Percentiles rank a stretch among this genome's conserved stretches.
These are phyloP conservation scores for Diadumene lineata DNA, from an alignment of 92 coral and sea anemone genomes.

Conservation along the genomic window DNA sequence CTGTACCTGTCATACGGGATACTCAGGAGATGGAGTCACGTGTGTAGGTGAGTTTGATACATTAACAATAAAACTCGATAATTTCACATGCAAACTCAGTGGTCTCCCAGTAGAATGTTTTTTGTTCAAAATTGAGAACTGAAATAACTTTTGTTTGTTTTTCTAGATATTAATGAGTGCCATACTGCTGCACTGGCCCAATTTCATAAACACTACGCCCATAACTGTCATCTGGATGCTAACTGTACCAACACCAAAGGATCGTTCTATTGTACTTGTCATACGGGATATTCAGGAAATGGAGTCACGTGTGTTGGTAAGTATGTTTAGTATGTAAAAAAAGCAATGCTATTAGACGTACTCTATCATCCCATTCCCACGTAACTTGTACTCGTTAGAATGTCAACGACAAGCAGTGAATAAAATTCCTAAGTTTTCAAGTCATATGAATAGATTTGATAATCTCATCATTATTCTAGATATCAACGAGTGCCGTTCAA, in stretches of 20 bases:
- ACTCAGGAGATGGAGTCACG: slow-evolving; percentile 74
- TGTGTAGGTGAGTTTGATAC: slow-evolving; percentile 38
- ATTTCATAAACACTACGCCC: slow-evolving; percentile 31
- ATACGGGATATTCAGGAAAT: slow-evolving; percentile 77
- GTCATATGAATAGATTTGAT: not conserved
- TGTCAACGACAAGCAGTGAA: too few relatives aligned
- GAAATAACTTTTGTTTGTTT: not conserved
- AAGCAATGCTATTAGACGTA: too few relatives aligned
- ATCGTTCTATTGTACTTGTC: slow-evolving; percentile 65
- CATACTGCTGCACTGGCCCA: slow-evolving; percentile 1
- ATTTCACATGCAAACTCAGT: too few relatives aligned
- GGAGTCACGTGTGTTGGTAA: slow-evolving; percentile 72
- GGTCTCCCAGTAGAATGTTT: too few relatives aligned
- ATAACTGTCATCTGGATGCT: slow-evolving; percentile 80
- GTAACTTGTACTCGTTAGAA: too few relatives aligned
- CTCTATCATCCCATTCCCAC: too few relatives aligned
- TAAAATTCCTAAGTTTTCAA: not conserved
- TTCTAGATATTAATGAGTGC: slow-evolving; percentile 46
- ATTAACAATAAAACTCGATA: too few relatives aligned
- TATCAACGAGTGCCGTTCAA: slow-evolving; percentile 47
- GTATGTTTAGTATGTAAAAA: not conserved
- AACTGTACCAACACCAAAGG: slow-evolving; percentile 77
- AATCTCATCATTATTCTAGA: slow-evolving; percentile 17
- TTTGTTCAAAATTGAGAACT: not conserved
- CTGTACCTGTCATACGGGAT: slow-evolving; percentile 73